These are phyloP conservation scores for Tragelaphus buxtoni DNA, from an alignment of 2,113 vertebrate genomes.

Conservation along the genomic window DNA sequence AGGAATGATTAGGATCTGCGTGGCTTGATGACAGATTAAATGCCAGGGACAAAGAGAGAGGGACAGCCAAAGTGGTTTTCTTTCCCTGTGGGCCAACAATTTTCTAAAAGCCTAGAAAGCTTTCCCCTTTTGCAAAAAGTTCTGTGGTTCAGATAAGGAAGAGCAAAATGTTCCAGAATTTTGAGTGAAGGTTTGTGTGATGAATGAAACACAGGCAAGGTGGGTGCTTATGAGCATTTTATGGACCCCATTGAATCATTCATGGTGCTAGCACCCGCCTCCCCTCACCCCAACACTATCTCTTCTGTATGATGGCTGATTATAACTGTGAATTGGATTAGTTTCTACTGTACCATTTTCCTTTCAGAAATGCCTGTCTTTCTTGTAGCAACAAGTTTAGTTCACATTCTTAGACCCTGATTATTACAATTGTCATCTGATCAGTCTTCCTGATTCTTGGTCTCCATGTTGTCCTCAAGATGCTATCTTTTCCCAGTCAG, in stretches of 20 bases:
- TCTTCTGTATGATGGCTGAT: not conserved
- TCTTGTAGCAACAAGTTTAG: not conserved
- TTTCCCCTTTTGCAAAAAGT: not conserved
- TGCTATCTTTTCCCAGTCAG: not conserved
- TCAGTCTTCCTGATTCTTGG: not conserved
- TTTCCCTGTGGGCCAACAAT: not conserved
- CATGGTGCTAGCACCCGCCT: not conserved
- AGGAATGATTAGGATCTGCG: not conserved
- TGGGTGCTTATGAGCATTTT: not conserved
- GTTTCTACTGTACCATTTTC: not conserved
- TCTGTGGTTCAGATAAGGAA: not conserved
- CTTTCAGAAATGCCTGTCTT: conserved; percentile 16
- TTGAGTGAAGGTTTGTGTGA: not conserved
- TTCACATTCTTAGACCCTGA: not conserved
- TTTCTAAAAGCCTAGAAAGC: not conserved
- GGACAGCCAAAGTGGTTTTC: not conserved
- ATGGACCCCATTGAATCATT: not conserved
- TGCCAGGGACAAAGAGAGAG: not conserved
- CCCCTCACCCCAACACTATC: not conserved
- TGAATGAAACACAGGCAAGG: not conserved
- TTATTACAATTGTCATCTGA: not conserved
- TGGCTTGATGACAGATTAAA: not conserved
- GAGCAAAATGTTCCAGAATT: not conserved
- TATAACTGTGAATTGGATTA: not conserved
- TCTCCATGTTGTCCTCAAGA: not conserved